These are phyloP conservation scores for Castor canadensis DNA, from an alignment of 2,113 vertebrate genomes.

Conservation along the genomic window DNA sequence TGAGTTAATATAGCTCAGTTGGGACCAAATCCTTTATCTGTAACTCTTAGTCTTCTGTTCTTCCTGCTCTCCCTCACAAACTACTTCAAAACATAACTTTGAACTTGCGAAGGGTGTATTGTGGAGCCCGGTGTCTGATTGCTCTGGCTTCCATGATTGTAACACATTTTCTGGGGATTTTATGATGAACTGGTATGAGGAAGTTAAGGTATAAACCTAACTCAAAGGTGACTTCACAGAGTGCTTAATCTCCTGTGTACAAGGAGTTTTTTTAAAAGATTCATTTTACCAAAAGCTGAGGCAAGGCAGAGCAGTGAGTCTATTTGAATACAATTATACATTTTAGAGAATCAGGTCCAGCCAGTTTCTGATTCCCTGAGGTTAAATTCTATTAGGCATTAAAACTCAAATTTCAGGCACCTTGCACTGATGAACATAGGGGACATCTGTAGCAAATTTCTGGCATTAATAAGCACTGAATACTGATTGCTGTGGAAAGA, in stretches of 20 bases:
- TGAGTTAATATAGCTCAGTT: neutral
- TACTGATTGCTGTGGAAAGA: conserved; percentile 61
- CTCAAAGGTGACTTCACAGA: conserved; percentile 59
- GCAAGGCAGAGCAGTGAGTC: neutral
- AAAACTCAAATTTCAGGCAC: conserved; percentile 73
- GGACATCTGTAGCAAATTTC: conserved; percentile 72
- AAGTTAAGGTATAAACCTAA: conserved; percentile 7
- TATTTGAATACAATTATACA: conserved; percentile 58
- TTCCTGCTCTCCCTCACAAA: neutral
- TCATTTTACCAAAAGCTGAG: conserved; percentile 62
- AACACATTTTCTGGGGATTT: neutral
- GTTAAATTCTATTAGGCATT: conserved; percentile 76
- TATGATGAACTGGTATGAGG: neutral
- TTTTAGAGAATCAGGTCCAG: conserved; percentile 62
- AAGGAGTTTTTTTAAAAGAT: conserved; percentile 53
- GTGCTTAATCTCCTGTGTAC: conserved; percentile 59
- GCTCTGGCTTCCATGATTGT: neutral
- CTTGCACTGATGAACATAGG: conserved; percentile 68
- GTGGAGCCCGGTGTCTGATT: neutral
- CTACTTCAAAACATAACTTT: conserved; percentile 5
- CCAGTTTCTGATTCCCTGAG: conserved; percentile 49
- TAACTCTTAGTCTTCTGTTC: neutral
- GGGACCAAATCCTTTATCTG: neutral
- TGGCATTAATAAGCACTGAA: conserved; percentile 63
- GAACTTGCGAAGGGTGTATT: neutral